Evolutionary conservation across 1,140 invertebrate genomes (phyloP).

Genomic region (Drosophila pachea): DNA sequence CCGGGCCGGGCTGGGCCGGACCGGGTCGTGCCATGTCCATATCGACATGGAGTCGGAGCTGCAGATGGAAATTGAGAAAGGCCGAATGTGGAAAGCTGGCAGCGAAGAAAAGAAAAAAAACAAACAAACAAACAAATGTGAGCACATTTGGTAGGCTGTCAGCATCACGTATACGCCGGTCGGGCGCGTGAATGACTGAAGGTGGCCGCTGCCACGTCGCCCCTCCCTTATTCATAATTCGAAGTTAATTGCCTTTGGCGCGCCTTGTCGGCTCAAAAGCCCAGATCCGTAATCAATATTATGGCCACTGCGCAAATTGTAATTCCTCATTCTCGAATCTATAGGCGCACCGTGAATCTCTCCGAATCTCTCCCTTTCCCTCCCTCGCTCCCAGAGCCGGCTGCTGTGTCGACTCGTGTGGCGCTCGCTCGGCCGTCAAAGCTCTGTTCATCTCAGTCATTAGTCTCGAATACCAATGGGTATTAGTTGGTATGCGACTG

Average conservation of each 20-base stretch:
- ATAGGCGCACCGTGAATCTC: neutral
- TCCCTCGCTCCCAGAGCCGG: neutral
- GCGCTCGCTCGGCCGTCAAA: constrained; percentile 18
- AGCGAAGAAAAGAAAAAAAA: constrained; percentile 3
- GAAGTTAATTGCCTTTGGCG: constrained; percentile 57
- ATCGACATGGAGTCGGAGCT: neutral
- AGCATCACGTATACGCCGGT: constrained; percentile 17
- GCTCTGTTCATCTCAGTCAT: constrained; percentile 50
- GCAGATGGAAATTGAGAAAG: constrained; percentile 16
- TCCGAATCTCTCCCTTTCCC: neutral
- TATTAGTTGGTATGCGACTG: constrained; percentile 42
- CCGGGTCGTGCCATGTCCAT: neutral
- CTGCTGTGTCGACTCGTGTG: constrained; percentile 15
- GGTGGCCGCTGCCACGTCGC: neutral
- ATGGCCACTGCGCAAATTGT: constrained; percentile 40
- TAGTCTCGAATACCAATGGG: constrained; percentile 55
- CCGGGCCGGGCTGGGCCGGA: neutral
- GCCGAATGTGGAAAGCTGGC: constrained; percentile 12
- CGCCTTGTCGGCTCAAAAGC: constrained; percentile 39
- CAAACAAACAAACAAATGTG: constrained; percentile 38
- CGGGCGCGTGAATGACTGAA: neutral
- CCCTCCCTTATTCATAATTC: constrained; percentile 36
- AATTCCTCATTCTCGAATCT: constrained; percentile 28
- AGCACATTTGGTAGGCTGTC: constrained; percentile 42
- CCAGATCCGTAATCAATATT: constrained; percentile 58